A percentile compares a stretch with the other conserved stretches of the same genome.
phyloP scores from a whole-genome alignment of 2,797 vertebrate species.

The Hoplostethus atlanticus region DNA sequence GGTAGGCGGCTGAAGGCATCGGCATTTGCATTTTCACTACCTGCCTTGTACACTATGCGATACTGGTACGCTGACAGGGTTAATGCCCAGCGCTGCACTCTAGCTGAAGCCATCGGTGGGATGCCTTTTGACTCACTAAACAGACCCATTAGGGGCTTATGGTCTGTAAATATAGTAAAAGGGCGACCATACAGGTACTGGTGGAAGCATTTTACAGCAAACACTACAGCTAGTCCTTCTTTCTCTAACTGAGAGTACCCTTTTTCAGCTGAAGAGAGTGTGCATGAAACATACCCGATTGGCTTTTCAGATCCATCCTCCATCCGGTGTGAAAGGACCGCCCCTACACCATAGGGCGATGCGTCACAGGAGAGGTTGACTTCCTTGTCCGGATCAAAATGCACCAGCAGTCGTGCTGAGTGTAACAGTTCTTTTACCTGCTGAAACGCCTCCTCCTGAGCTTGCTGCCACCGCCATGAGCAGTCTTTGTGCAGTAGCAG shows the following conservation, averaged over 20 bases:
- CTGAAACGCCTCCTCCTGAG: not conserved
- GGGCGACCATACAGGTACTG: constrained; percentile 7
- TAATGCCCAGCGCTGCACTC: constrained; percentile 16
- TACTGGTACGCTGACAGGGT: not conserved
- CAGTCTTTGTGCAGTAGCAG: constrained; percentile 1
- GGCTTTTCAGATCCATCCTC: not conserved
- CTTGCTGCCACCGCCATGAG: not conserved
- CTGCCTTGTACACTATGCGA: constrained; percentile 4
- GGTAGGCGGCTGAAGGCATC: not conserved
- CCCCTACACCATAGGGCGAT: not conserved
- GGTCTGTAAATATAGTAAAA: constrained; percentile 5
- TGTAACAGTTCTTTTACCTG: not conserved
- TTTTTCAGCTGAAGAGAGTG: not conserved
- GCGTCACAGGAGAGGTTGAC: constrained; percentile 6
- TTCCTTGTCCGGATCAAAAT: constrained; percentile 5
- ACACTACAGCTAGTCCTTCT: not conserved
- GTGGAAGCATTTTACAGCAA: constrained; percentile 3
- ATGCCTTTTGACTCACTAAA: not conserved
- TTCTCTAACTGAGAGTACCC: not conserved
- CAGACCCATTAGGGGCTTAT: constrained; percentile 3
- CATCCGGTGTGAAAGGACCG: constrained; percentile 1
- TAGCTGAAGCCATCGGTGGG: not conserved
- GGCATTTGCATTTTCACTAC: not conserved
- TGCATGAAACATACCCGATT: not conserved
- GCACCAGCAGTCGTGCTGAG: constrained; percentile 8